A percentile compares a stretch with the other conserved stretches of the same genome.
These are phyloP conservation scores for Deroptyus accipitrinus DNA, from an alignment of 2,113 vertebrate genomes.

Conservation along the genomic window DNA sequence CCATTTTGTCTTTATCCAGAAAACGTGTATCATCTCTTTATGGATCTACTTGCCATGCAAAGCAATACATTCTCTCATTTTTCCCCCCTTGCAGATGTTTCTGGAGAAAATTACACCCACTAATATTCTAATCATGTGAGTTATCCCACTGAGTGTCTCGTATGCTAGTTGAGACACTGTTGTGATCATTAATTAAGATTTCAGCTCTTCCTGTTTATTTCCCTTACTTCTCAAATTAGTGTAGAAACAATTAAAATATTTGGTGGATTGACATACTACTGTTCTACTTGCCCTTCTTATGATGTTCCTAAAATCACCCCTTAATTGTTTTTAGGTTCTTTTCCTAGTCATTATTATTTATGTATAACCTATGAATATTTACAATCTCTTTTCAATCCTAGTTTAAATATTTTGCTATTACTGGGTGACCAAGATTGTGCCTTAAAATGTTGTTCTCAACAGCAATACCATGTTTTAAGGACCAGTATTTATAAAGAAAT, in stretches of 20 bases:
- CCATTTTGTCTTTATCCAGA: neutral
- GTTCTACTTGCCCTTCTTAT: neutral
- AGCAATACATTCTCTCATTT: neutral
- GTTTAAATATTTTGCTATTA: neutral
- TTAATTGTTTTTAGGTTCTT: neutral
- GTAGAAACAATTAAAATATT: slow-evolving; percentile 4
- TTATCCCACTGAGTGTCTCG: slow-evolving; percentile 10
- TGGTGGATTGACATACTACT: neutral
- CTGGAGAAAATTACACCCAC: neutral
- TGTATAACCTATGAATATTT: neutral
- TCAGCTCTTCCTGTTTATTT: slow-evolving; percentile 43
- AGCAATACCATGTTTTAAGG: neutral
- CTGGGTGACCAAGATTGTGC: neutral
- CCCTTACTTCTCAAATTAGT: neutral
- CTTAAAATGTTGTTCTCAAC: neutral
- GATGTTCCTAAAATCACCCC: neutral
- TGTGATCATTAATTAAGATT: slow-evolving; percentile 40
- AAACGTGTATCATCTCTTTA: neutral
- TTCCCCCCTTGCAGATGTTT: neutral
- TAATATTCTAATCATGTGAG: slow-evolving; percentile 36
- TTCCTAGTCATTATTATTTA: neutral
- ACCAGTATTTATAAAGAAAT: neutral
- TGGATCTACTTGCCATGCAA: neutral
- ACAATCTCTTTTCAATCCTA: neutral
- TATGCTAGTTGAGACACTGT: neutral